Base-by-base conservation (phyloP, 2,888 invertebrate species). In the Homarus gammarus region DNA sequence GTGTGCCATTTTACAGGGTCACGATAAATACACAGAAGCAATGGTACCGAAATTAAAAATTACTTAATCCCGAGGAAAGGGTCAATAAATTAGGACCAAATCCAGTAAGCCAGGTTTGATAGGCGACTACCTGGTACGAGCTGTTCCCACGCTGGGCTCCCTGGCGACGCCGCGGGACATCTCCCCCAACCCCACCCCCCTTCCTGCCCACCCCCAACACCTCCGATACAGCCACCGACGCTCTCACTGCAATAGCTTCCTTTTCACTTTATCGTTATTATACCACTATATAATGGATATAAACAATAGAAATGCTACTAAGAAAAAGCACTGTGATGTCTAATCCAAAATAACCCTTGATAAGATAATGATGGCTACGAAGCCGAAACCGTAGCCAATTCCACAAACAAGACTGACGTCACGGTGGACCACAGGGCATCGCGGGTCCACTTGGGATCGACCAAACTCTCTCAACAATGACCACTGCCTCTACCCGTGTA, bases 101-200 rank as follows among this genome's bases (percentile, higher is more conserved):
- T 87, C 22, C 38, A 56, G 49, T 70, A 40, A 27, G 8, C 64
- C 1, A 56, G 87, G 56, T n/a, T 81, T 82, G 87, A 82, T 82
- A 75, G 87, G 87, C 87, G 82, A 75, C 87, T 87, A 73, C 73
- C 64, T 78, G 51, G 27, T 56, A 72, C 72, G 87, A 82, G 81
- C 36, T 75, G 87, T 87, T 87, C 87, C 87, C 87, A 87, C 87
- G 87, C 87, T 81, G 81, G 51, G 86, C 84, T 84, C 70, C 40
- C 84, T 84, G 84, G 84, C 75, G 84, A 84, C 84, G 81, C 87
- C 82, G 87, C 82, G 81, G 56, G 73, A 82, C 61, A 49, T 73
- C 75, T 49, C 82, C 87, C 86, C 61, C 36, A 12, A 61, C 40
- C 8, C 36, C 77, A 56, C 68, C 44, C 51, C 68, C 15, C 61